These are phyloP conservation scores for Trichogramma dendrolimi DNA, from an alignment of 2,888 invertebrate species.

Conservation along the genomic window DNA sequence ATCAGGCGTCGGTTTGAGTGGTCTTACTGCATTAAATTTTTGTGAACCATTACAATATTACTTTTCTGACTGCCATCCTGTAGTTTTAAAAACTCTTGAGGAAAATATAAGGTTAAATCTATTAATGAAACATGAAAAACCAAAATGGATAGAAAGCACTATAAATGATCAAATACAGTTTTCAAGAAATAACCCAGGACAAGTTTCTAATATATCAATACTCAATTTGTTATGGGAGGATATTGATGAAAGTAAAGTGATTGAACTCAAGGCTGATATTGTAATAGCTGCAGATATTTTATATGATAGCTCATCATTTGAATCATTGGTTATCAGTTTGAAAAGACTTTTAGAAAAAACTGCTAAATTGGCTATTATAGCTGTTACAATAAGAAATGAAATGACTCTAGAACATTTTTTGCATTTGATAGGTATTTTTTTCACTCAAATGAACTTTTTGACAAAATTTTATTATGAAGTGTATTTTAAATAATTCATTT, in stretches of 20 bases:
- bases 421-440: constrained; percentile 4
- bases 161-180: constrained; percentile 20
- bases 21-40: constrained; percentile 59
- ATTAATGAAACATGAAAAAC: constrained; percentile 12
- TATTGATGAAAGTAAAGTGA: constrained; percentile 41
- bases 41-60: constrained; percentile 58
- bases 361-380: constrained; percentile 53
- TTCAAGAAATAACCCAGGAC: constrained; percentile 5
- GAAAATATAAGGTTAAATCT: constrained; percentile 65
- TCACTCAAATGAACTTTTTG: constrained; percentile 2
- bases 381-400: constrained; percentile 64
- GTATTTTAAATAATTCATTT: constrained; percentile 20
- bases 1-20: constrained; percentile 72
- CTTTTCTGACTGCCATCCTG: constrained; percentile 68
- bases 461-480: constrained; percentile 6
- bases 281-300: constrained; percentile 62
- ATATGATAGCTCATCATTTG: constrained; percentile 59
- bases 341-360: constrained; percentile 48
- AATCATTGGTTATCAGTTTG: constrained; percentile 52
- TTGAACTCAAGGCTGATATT: constrained; percentile 48
- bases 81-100: constrained; percentile 61
- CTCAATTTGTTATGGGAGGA: constrained; percentile 56
- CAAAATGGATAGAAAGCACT: constrained; percentile 17
- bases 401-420: constrained; percentile 62
- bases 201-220: constrained; percentile 39